Base-by-base conservation (phyloP, 2,113 vertebrate genomes). In the Hipposideros armiger region DNA sequence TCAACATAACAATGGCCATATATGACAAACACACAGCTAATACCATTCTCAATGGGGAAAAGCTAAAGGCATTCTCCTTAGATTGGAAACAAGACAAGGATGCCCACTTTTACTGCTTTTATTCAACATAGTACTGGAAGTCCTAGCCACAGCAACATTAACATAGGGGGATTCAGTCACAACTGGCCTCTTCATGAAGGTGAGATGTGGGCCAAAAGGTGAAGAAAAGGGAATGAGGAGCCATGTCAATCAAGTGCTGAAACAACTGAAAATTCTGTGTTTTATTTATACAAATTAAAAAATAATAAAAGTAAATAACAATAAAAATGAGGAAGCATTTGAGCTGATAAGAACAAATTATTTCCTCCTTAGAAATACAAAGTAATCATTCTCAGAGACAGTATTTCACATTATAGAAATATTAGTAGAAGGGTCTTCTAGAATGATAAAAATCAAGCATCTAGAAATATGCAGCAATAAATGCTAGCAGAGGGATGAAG, bases 201-300 rank as follows among this genome's bases (percentile, higher is more conserved):
- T 36, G 4, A 85, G 16, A 32, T 76, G 11, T 54, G 50, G 83
- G 3, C 22, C 11, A 67, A 92, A 54, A 28, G 7, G 4, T 54
- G 11, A 62, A 56, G 19, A 83, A 74, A 28, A 69, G 17, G 36
- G 56, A 78, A 67, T 24, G 1, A 28, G 30, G 11, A 64, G 4
- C 0, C 24, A 24, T 69, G 76, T 73, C 22, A 86, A 14, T 86
- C 22, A 56, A 45, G 32, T 64, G 4, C 36, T 67, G 7, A 94
- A 70, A 7, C 45, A 50, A 54, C 13, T 69, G 20, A 73, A 47
- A 40, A 62, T 90, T 60, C 1, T 11, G 72, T 16, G 14, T 40
- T 78, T 92, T 80, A 47, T 67, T 92, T 87, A 45, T 64, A 78
- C 16, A 86, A 89, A 36, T 73, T 84, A 67, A 90, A 60, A 40